phyloP scores from a whole-genome alignment of 2,113 vertebrate genomes.

The Epinephelus fuscoguttatus region DNA sequence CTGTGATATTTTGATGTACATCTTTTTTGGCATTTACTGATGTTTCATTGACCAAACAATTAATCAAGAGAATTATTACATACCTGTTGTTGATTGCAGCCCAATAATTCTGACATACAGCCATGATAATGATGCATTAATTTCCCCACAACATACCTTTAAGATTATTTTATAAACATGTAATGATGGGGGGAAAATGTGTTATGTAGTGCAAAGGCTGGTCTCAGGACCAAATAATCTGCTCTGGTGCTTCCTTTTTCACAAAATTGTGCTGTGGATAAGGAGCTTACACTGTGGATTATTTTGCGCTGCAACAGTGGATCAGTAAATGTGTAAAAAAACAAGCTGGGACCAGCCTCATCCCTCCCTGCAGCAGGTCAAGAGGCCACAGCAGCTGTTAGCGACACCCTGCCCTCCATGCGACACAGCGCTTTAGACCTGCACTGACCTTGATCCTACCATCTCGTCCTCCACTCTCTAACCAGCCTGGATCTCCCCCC shows the following conservation, averaged over 20 bases:
- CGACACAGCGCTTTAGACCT: conserved; percentile 36
- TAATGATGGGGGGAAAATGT: neutral
- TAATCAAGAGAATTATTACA: neutral
- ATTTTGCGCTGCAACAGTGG: conserved; percentile 67
- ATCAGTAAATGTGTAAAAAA: conserved; percentile 64
- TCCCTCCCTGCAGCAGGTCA: conserved; percentile 64
- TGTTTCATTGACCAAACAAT: neutral
- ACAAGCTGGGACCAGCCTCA: conserved; percentile 45
- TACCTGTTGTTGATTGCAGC: neutral
- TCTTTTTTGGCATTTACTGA: neutral
- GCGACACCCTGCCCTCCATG: conserved; percentile 49
- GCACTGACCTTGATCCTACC: conserved; percentile 35
- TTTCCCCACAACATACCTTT: neutral
- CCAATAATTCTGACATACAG: neutral
- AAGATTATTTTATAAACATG: neutral
- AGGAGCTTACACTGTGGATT: conserved; percentile 83
- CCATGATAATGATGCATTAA: neutral
- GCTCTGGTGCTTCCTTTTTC: conserved; percentile 60
- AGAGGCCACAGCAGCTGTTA: conserved; percentile 72
- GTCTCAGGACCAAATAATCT: conserved; percentile 62
- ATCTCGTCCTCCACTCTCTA: conserved; percentile 14
- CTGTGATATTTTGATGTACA: neutral
- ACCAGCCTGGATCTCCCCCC: neutral
- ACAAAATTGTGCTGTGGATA: conserved; percentile 74
- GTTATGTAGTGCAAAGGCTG: conserved; percentile 1